These are phyloP conservation scores for Prunella fulvescens DNA, from an alignment of 2,113 vertebrate species.

Conservation along the genomic window DNA sequence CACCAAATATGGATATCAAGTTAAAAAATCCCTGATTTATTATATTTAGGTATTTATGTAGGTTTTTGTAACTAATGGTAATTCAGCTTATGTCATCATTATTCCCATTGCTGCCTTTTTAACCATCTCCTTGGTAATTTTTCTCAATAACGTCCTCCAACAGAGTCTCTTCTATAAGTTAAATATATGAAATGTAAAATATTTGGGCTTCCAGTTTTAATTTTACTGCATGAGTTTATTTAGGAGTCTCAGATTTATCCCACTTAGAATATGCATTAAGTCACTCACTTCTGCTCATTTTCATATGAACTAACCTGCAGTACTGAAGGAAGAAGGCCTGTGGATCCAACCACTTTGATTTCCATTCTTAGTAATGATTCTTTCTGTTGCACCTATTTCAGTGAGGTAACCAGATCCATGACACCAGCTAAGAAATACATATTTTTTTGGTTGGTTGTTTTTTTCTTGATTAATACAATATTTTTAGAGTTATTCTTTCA, in stretches of 20 bases:
- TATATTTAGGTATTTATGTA: neutral
- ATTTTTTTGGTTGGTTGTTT: accelerated
- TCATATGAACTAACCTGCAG: neutral
- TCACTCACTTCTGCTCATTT: neutral
- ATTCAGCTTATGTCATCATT: neutral
- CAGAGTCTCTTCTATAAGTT: neutral
- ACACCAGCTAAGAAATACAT: neutral
- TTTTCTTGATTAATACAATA: neutral
- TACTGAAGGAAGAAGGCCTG: neutral
- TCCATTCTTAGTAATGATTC: neutral
- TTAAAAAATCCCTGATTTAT: neutral
- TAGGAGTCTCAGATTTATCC: neutral
- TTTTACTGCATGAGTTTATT: neutral
- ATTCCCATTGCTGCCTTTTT: neutral
- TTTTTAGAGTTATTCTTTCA: neutral
- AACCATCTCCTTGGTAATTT: neutral
- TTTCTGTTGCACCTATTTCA: neutral
- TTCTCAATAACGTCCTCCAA: neutral
- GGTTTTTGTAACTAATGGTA: neutral
- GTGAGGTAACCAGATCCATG: neutral
- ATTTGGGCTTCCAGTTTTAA: neutral
- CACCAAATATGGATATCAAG: neutral
- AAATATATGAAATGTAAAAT: neutral
- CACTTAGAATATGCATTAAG: neutral
- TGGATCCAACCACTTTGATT: neutral